A percentile compares a stretch with the other conserved stretches of the same genome.
phyloP scores from a whole-genome alignment of 30 jellyfish, hydroid and myxozoan species.

The Nemopilema nomurai region DNA sequence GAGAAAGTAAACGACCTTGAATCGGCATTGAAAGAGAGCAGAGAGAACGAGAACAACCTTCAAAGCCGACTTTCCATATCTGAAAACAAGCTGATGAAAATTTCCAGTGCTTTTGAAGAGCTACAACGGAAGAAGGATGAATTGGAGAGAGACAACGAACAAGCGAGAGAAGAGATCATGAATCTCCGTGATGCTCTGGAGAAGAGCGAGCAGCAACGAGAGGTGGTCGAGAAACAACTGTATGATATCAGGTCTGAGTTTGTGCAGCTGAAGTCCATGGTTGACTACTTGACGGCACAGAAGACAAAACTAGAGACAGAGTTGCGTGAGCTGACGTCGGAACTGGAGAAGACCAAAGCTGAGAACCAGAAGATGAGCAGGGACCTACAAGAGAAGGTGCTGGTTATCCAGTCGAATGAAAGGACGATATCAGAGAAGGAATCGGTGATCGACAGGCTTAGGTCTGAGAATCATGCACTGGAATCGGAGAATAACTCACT shows the following conservation, averaged over 20 bases:
- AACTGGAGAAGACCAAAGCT: conserved; percentile 43
- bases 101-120: conserved; percentile 85
- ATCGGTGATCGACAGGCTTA: conserved; percentile 63
- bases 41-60: conserved; percentile 76
- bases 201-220: conserved; percentile 82
- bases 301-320: conserved; percentile 72
- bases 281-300: conserved; percentile 75
- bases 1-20: conserved; percentile 84
- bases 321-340: conserved; percentile 56
- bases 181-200: conserved; percentile 57
- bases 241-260: conserved; percentile 64
- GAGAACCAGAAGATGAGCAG: conserved; percentile 66
- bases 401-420: conserved; percentile 68
- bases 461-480: conserved; percentile 63
- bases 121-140: conserved; percentile 73
- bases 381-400: conserved; percentile 74
- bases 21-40: conserved; percentile 79
- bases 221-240: conserved; percentile 41
- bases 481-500: conserved; percentile 82
- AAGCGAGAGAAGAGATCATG: conserved; percentile 62
- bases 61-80: conserved; percentile 68
- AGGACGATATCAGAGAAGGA: conserved; percentile 67
- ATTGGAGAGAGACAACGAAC: conserved; percentile 67
- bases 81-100: conserved; percentile 83
- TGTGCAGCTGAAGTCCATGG: conserved; percentile 64